Evolutionary conservation across 1,140 invertebrate species (phyloP), one percentile per base, ranked within the genome.

Genomic region (Magallana gigas): DNA sequence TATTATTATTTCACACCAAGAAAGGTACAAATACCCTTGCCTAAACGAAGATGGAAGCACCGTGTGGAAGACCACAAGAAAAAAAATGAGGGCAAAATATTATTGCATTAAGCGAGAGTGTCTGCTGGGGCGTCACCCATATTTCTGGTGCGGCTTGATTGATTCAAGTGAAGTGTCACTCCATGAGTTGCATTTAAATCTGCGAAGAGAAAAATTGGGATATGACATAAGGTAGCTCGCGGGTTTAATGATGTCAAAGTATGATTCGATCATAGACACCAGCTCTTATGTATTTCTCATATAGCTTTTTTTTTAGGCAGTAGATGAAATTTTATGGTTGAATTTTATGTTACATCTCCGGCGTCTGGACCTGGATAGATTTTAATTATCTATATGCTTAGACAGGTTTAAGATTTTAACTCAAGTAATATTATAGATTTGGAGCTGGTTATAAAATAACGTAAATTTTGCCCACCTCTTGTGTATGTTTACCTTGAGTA

Each of bases 21-120:
- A 86, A 82, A 58, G 85, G 57, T 86, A 86, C 57, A 76, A 23
- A 29, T 86, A 86, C 81, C 71, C 68, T 57, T 14, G 18, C 36
- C 9, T 23, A 71, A 59, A 68, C 14, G 68, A 86, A 18, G 68
- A 80, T 59, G 71, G 85, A n/a, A 86, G 29, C 12, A 57, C 56
- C 12, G 57, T 59, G 16, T 71, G 29, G 85, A 80, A 71, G 57
- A 56, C 85, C 57, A 86, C 64, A 57, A 18, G n/a, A 29, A 71
- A 48, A 60, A 80, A 56, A 80, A 86, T 59, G 57, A 18, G 71
- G 29, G 18, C 57, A 76, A 18, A 76, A 16, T 76, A 62, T 36
- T 85, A 64, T 18, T 86, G 68, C 81, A 56, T 86, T 48, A 86
- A 86, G 48, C 80, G 48, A 57, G 36, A 58, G 16, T 86, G 71